A percentile compares a stretch with the other conserved stretches of the same genome.
Conservation (phyloP, 2,113 vertebrate genomes). For the Emydura subglobosa region DNA sequence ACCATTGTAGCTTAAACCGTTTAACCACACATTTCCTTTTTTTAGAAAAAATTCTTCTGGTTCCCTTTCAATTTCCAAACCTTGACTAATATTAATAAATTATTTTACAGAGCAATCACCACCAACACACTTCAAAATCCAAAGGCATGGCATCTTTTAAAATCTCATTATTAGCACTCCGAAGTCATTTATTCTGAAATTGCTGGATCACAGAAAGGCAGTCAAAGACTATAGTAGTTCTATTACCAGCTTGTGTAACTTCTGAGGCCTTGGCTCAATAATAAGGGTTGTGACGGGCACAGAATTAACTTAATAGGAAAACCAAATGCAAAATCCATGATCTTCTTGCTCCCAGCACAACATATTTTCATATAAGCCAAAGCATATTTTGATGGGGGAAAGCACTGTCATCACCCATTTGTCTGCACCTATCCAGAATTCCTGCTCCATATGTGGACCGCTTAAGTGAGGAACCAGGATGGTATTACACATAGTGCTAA, state of each 20-base stretch:
- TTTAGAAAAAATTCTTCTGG: slow-evolving; percentile 82
- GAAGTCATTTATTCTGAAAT: background rate
- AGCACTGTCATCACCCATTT: background rate
- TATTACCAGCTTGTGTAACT: background rate
- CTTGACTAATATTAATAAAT: slow-evolving; percentile 57
- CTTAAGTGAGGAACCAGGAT: background rate
- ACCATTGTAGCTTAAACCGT: slow-evolving; percentile 81
- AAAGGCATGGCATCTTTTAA: background rate
- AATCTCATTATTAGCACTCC: background rate
- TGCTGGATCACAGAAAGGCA: background rate
- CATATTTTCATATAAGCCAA: background rate
- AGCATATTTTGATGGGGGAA: background rate
- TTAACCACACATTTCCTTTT: slow-evolving; percentile 94
- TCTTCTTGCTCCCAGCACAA: background rate
- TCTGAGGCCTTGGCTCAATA: background rate
- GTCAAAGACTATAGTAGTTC: background rate
- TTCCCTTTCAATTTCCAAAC: slow-evolving; percentile 65
- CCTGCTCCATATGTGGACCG: background rate
- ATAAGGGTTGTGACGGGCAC: background rate
- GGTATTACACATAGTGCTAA: background rate
- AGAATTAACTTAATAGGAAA: background rate
- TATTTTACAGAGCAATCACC: background rate
- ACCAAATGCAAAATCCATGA: background rate
- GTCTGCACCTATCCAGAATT: background rate
- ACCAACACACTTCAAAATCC: background rate